phyloP scores from a whole-genome alignment of 2,113 vertebrate species.

The Catharus bicknelli region DNA sequence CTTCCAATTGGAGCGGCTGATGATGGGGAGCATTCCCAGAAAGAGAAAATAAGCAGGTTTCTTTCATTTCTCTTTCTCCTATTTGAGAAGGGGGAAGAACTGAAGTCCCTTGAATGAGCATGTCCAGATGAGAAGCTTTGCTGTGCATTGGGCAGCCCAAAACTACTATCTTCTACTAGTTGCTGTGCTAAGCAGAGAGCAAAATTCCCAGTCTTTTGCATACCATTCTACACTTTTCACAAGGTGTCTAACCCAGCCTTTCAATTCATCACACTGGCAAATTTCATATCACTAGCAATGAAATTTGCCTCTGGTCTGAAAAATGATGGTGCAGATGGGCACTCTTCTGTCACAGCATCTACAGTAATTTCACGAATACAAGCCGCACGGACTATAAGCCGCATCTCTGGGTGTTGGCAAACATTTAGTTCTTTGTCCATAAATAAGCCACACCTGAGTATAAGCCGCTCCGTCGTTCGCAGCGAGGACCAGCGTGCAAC shows the following conservation, averaged over 20 bases:
- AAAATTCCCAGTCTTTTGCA: accelerated
- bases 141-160: not conserved
- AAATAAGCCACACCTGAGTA: too few relatives aligned
- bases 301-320: not conserved
- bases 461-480: too few relatives aligned
- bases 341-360: accelerated
- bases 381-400: too few relatives aligned
- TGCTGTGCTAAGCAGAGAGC: not conserved
- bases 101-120: not conserved
- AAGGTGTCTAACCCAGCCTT: not conserved
- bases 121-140: not conserved
- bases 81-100: not conserved
- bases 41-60: conserved; percentile 84
- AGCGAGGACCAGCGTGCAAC: too few relatives aligned
- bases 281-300: not conserved
- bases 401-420: too few relatives aligned
- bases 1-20: conserved; percentile 72
- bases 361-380: too few relatives aligned
- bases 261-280: not conserved
- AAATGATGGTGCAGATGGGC: accelerated
- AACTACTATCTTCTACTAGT: not conserved
- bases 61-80: not conserved
- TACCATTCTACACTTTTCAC: accelerated
- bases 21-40: conserved; percentile 79
- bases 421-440: too few relatives aligned